Evolutionary conservation across 2,113 vertebrate species (phyloP).

Genomic region (Casuarius casuarius): DNA sequence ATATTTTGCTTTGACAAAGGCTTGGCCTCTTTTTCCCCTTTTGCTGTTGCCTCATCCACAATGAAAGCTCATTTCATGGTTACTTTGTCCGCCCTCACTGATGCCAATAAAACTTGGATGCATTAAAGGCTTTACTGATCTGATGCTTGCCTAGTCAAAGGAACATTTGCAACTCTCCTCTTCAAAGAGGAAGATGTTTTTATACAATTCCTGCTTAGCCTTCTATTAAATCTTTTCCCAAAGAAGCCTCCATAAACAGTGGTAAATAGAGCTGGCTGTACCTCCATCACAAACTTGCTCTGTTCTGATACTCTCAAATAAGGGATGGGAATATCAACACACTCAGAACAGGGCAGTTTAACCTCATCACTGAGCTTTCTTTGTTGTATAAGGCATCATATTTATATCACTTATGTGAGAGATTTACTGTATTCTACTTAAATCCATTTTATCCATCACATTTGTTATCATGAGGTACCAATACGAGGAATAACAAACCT

Average conservation of each 20-base stretch:
- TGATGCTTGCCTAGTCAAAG: not conserved
- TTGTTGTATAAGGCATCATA: not conserved
- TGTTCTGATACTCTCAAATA: not conserved
- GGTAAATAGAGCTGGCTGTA: not conserved
- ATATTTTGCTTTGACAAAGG: not conserved
- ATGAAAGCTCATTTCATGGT: not conserved
- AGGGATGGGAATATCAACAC: not conserved
- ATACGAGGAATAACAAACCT: conserved; percentile 76
- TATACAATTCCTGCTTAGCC: not conserved
- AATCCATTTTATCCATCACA: not conserved
- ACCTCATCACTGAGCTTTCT: not conserved
- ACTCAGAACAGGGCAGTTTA: not conserved
- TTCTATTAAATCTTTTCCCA: not conserved
- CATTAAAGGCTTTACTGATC: not conserved
- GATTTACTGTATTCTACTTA: not conserved
- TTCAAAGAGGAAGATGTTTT: not conserved
- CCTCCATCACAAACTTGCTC: not conserved
- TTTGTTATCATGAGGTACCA: not conserved
- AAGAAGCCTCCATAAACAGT: not conserved
- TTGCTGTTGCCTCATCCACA: not conserved
- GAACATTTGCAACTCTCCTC: not conserved
- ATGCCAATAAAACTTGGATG: not conserved
- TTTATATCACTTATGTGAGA: not conserved
- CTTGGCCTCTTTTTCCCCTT: not conserved
- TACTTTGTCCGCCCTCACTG: not conserved